A percentile compares a stretch with the other conserved stretches of the same genome.
Conservation (phyloP, 1,140 invertebrate species). For the Zophobas atratus region DNA sequence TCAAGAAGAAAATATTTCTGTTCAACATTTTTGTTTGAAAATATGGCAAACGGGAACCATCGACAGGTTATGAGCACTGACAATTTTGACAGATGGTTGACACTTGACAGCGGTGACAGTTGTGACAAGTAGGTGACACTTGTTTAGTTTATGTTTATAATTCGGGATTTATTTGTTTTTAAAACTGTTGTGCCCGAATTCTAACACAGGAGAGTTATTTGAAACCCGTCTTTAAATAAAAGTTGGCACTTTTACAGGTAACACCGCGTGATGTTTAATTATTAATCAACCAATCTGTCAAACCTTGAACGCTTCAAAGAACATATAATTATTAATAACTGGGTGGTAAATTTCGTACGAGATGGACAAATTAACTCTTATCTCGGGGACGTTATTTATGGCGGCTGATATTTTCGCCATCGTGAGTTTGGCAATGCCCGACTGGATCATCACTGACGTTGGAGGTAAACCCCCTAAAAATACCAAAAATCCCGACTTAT, state of each 20-base stretch:
- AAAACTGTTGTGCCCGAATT: too few relatives aligned
- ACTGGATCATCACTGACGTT: constrained; percentile 97
- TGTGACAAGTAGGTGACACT: not conserved
- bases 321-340: not conserved
- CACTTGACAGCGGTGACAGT: not conserved
- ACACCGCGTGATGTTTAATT: too few relatives aligned
- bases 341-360: not conserved
- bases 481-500: not conserved
- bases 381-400: constrained; percentile 92
- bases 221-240: too few relatives aligned
- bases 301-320: too few relatives aligned
- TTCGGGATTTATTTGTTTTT: too few relatives aligned
- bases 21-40: constrained; percentile 61
- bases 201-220: too few relatives aligned
- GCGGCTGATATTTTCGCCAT: constrained; percentile 95
- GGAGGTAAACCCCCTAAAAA: constrained; percentile 76
- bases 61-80: constrained; percentile 47
- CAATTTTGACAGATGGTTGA: constrained; percentile 3
- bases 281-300: too few relatives aligned
- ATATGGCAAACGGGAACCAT: constrained; percentile 55
- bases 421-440: constrained; percentile 92
- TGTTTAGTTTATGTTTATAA: too few relatives aligned
- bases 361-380: constrained; percentile 95
- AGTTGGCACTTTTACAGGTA: too few relatives aligned
- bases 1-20: constrained; percentile 54